Evolutionary conservation across 2,797 vertebrate species (phyloP), one percentile per base, ranked within the genome.

Genomic region (Hyperoplus lanceolatus): DNA sequence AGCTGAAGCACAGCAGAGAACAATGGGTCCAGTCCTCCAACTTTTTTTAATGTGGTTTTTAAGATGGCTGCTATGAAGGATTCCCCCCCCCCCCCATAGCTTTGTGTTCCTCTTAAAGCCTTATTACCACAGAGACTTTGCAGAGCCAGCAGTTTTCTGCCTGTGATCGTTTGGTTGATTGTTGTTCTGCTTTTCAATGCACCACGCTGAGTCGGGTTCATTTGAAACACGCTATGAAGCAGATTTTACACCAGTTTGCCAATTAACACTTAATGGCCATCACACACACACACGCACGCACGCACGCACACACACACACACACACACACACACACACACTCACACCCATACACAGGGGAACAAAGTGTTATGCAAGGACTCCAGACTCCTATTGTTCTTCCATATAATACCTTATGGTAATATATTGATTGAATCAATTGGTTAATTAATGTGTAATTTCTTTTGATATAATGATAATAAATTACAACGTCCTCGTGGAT

Each of bases 131-230:
- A 4, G 63, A 70, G 64, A 67, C 61, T 90, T 80, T 94, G 93
- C 90, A 73, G 84, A 88, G 67, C 2, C 92, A 92, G 93, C 94
- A 93, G 86, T 70, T 93, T 94, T 84, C 70, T 79, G 70, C 50
- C 71, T 77, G 72, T 61, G 81, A 81, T 79, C 58, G 83, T 62
- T 43, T 54, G 16, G 64, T 63, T 79, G 77, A 86, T 62, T 70
- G 45, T 29, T 29, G 45, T 83, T 88, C 74, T 77, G 75, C 82
- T 92, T 89, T 29, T 80, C 50, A n/a, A 38, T 57, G 80, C 82
- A 90, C 88, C 92, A 87, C 59, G 73, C 88, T 85, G 90, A 60
- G 87, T n/a, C 36, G 57, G 71, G 75, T 67, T 73, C 63, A 8
- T 79, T 86, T 81, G 75, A 55, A 78, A n/a, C 75, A 46, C 29